Conservation (phyloP, 2,113 vertebrate species). For the Pelmatolapia mariae region DNA sequence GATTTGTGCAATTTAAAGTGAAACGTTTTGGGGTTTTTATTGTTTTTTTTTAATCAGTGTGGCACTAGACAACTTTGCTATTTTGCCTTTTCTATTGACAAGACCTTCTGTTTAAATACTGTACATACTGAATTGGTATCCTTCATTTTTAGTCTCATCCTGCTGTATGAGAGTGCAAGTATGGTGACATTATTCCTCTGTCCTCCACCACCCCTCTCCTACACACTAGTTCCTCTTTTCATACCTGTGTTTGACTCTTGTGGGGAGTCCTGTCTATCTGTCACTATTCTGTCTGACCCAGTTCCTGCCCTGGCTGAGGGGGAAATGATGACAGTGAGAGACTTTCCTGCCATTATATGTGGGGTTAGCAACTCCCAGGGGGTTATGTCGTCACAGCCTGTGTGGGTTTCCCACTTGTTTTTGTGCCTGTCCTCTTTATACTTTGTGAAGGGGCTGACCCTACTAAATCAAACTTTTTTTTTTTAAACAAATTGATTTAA, state of each 20-base stretch:
- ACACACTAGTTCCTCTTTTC: not conserved
- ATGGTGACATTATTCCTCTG: not conserved
- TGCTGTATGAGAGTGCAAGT: not conserved
- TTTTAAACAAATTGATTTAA: not conserved
- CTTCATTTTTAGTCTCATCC: not conserved
- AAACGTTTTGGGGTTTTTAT: not conserved
- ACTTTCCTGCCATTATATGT: slow-evolving; percentile 66
- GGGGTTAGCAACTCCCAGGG: slow-evolving; percentile 39
- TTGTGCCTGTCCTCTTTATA: not conserved
- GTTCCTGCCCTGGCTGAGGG: slow-evolving; percentile 39
- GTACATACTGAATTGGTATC: not conserved
- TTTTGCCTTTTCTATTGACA: not conserved
- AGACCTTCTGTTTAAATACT: not conserved
- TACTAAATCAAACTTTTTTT: not conserved
- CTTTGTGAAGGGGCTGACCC: not conserved
- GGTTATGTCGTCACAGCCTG: not conserved
- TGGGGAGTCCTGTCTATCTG: not conserved
- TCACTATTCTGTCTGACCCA: slow-evolving; percentile 47
- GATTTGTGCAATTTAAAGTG: not conserved
- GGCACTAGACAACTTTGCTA: not conserved
- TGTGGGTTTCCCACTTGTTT: not conserved
- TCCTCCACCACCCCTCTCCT: not conserved
- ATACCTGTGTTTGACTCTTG: slow-evolving; percentile 17
- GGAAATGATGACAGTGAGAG: slow-evolving; percentile 55
- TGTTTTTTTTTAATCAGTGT: not conserved